Percentiles rank a stretch among this genome's conserved stretches.
These are phyloP conservation scores for Lobophora halterata DNA, from an alignment of 2,888 invertebrate species.

Conservation along the genomic window DNA sequence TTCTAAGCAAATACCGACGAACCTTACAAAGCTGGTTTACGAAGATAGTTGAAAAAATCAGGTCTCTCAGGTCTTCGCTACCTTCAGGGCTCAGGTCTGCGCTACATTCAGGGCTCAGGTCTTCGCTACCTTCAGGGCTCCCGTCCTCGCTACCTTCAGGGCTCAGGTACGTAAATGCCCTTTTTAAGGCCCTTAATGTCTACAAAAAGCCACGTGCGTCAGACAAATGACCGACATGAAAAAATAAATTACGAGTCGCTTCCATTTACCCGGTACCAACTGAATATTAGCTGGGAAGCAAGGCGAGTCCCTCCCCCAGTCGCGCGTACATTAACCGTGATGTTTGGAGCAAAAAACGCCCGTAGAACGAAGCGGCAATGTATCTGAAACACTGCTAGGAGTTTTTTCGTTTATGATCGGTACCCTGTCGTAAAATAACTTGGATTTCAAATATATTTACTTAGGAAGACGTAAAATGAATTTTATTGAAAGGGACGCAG, in stretches of 20 bases:
- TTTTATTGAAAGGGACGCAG: conserved; percentile 44
- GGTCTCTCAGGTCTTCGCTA: conserved; percentile 11
- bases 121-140: neutral
- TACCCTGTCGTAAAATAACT: conserved; percentile 39
- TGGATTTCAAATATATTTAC: conserved; percentile 56
- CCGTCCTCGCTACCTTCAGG: neutral
- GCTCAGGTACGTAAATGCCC: conserved; percentile 47
- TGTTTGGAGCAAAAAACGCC: neutral
- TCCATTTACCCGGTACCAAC: conserved; percentile 36
- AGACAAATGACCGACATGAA: conserved; percentile 63
- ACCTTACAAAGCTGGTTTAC: too few species aligned
- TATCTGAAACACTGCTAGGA: neutral
- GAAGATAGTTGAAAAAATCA: conserved; percentile 34
- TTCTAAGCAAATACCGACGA: too few species aligned
- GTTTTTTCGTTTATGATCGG: conserved; percentile 7
- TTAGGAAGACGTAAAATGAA: conserved; percentile 50
- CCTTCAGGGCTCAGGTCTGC: neutral
- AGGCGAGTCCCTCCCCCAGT: neutral
- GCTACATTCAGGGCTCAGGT: conserved; percentile 2
- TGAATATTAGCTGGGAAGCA: conserved; percentile 2
- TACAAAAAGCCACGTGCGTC: conserved; percentile 61
- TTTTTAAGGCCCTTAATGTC: conserved; percentile 63
- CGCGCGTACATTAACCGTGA: conserved; percentile 13
- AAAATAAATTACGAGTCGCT: conserved; percentile 54
- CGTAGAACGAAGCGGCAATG: conserved; percentile 6